These are phyloP conservation scores for Drosophila nikananu DNA, from an alignment of 1,140 invertebrate genomes.

Conservation along the genomic window DNA sequence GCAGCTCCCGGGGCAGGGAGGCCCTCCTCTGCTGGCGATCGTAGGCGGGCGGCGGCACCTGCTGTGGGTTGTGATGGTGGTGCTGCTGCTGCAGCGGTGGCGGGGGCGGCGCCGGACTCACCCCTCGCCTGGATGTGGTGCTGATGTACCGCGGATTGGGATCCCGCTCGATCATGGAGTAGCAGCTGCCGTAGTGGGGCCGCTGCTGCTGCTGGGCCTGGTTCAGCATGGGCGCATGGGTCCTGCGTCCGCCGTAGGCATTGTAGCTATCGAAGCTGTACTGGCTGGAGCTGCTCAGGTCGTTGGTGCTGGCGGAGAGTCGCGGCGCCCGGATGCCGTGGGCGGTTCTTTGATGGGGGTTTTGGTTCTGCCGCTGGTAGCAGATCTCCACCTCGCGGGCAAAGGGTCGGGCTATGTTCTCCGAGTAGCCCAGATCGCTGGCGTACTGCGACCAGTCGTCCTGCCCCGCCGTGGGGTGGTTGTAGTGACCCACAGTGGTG, in stretches of 20 bases:
- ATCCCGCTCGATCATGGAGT: constrained; percentile 85
- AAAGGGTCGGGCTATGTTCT: constrained; percentile 79
- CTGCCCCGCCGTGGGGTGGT: constrained; percentile 16
- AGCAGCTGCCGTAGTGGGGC: constrained; percentile 79
- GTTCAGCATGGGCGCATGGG: constrained; percentile 74
- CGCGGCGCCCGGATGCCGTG: constrained; percentile 74
- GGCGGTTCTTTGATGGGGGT: constrained; percentile 15
- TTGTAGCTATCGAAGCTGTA: constrained; percentile 68
- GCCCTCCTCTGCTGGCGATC: constrained; percentile 85
- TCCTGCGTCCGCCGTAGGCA: constrained; percentile 62
- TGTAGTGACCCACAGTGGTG: constrained; percentile 59
- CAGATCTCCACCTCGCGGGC: constrained; percentile 83
- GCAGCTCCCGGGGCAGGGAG: constrained; percentile 89
- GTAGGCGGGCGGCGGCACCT: constrained; percentile 76
- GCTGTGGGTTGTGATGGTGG: neutral
- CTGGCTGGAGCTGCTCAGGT: constrained; percentile 56
- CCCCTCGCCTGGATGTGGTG: constrained; percentile 85
- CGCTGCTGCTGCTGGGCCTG: constrained; percentile 66
- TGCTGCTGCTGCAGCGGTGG: constrained; percentile 60
- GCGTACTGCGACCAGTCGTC: constrained; percentile 80
- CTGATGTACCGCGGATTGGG: constrained; percentile 86
- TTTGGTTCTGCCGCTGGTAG: constrained; percentile 64
- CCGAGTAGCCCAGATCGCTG: constrained; percentile 76
- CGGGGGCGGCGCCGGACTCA: constrained; percentile 86
- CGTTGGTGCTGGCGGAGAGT: constrained; percentile 75